Evolutionary conservation across 2,888 invertebrate species (phyloP).

Genomic region (Callyntrura guangdongensis): DNA sequence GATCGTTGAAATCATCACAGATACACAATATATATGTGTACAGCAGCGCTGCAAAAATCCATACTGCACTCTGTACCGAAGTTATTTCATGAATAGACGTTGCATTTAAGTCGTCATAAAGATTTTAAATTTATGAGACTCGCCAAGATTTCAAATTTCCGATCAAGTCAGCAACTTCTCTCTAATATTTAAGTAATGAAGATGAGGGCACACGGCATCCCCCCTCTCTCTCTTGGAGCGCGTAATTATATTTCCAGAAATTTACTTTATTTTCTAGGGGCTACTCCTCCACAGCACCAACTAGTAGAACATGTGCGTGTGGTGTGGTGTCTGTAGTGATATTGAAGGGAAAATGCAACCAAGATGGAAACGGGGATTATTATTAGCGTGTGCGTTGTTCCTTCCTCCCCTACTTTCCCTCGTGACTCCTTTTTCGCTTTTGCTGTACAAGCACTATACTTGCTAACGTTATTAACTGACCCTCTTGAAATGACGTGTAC

Average conservation of each 20-base stretch:
- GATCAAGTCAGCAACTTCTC: conserved; percentile 62
- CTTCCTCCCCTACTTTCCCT: conserved; percentile 28
- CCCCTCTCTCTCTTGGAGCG: conserved; percentile 34
- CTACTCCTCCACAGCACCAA: conserved; percentile 29
- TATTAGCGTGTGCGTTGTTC: conserved; percentile 54
- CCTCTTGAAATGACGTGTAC: conserved; percentile 55
- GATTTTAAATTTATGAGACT: conserved; percentile 52
- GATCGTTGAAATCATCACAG: background rate
- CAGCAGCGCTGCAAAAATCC: background rate
- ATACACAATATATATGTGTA: background rate
- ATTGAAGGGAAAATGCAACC: conserved; percentile 12
- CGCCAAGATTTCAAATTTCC: conserved; percentile 70
- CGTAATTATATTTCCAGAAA: conserved; percentile 68
- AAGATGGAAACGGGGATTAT: conserved; percentile 28
- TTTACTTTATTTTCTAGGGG: conserved; percentile 32
- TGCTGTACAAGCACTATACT: background rate
- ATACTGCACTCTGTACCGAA: background rate
- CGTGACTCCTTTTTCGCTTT: conserved; percentile 7
- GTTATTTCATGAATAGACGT: conserved; percentile 15
- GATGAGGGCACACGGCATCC: background rate
- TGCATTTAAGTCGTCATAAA: conserved; percentile 61
- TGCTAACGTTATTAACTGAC: conserved; percentile 67
- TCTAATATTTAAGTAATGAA: conserved; percentile 12
- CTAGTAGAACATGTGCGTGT: conserved; percentile 34
- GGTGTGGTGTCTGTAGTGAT: conserved; percentile 22